These are phyloP conservation scores for Drosophila dunni DNA, from an alignment of 1,140 invertebrate genomes.

Conservation along the genomic window DNA sequence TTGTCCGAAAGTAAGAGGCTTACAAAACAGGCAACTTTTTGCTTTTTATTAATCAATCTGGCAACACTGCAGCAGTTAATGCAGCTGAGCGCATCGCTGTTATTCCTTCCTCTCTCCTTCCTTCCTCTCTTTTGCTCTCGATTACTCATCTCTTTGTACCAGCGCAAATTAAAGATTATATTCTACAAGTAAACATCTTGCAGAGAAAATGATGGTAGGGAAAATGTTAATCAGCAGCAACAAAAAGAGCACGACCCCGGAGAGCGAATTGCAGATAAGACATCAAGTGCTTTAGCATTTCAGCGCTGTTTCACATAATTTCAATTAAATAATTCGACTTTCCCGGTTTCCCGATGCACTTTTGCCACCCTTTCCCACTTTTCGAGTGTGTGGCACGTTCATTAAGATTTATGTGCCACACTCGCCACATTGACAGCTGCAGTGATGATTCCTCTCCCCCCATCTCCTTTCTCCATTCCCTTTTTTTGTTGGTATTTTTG, in stretches of 20 bases:
- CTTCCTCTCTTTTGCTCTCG: background rate
- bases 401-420: constrained; percentile 63
- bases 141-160: background rate
- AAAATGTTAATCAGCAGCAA: constrained; percentile 39
- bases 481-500: background rate
- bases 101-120: too few relatives aligned
- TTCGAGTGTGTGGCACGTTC: constrained; percentile 31
- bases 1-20: too few relatives aligned
- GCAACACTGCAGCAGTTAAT: too few relatives aligned
- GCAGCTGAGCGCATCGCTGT: background rate
- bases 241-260: constrained; percentile 28
- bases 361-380: background rate
- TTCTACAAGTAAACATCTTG: constrained; percentile 11
- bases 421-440: constrained; percentile 13
- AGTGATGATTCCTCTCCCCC: background rate
- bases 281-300: constrained; percentile 1
- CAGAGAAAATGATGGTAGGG: constrained; percentile 11
- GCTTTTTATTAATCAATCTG: too few relatives aligned
- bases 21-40: too few relatives aligned
- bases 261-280: constrained; percentile 23
- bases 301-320: background rate
- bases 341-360: constrained; percentile 8
- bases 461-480: too few relatives aligned
- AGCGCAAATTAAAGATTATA: constrained; percentile 3
- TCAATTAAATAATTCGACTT: constrained; percentile 13